Percentiles rank a stretch among this genome's conserved stretches.
Evolutionary conservation across 2,113 vertebrate species (phyloP).

Genomic region (Rousettus leschenaultii): DNA sequence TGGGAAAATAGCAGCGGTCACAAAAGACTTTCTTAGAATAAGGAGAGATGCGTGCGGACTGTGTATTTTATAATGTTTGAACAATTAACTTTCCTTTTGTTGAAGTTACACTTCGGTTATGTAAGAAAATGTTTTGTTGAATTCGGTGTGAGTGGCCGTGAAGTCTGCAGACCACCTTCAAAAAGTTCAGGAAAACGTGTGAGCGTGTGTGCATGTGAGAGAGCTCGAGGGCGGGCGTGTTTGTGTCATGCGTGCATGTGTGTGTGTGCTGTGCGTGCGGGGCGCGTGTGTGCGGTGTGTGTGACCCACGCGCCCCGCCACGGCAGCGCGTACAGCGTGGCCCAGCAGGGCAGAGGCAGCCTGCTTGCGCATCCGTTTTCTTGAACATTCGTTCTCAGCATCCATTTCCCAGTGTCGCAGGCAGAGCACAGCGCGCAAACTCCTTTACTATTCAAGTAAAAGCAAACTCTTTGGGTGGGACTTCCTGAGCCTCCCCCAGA

Average conservation of each 20-base stretch:
- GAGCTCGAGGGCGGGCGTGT: too few species aligned
- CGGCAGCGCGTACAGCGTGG: too few species aligned
- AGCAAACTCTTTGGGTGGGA: too few species aligned
- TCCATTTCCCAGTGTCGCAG: too few species aligned
- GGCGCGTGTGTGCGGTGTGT: rapidly evolving
- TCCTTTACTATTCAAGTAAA: background rate
- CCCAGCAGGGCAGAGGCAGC: background rate
- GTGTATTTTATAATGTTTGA: background rate
- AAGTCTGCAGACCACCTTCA: background rate
- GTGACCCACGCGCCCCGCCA: too few species aligned
- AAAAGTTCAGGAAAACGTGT: background rate
- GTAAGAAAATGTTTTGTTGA: background rate
- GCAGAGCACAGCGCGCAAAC: background rate
- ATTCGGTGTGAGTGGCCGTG: background rate
- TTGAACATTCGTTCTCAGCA: background rate
- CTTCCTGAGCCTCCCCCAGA: background rate
- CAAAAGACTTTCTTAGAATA: background rate
- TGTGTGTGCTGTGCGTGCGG: too few species aligned
- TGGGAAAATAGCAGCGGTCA: too few species aligned
- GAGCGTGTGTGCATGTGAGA: too few species aligned
- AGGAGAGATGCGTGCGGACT: background rate
- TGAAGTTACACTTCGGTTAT: background rate
- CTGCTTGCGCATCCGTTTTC: rapidly evolving
- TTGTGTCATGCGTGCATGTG: background rate
- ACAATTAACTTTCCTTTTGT: background rate